These are phyloP conservation scores for Condylostylus longicornis DNA, from an alignment of 1,140 invertebrate species.

Conservation along the genomic window DNA sequence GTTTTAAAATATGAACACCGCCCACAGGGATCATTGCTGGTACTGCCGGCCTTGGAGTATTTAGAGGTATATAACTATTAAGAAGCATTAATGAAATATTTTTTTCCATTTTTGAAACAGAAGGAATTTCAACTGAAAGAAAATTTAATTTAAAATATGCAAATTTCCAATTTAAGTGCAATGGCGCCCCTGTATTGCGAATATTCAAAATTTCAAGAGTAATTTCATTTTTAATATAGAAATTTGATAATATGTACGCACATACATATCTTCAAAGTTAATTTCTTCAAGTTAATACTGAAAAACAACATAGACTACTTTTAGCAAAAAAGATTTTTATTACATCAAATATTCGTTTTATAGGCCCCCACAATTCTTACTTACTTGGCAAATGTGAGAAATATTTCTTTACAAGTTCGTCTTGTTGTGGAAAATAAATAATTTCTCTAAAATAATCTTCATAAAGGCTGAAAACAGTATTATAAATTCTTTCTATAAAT, in stretches of 20 bases:
- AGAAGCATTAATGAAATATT: conserved; percentile 37
- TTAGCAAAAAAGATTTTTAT: too few species aligned
- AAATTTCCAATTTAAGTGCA: neutral
- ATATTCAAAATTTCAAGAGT: neutral
- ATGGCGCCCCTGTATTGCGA: neutral
- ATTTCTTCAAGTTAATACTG: too few species aligned
- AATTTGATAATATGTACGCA: too few species aligned
- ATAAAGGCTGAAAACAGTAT: conserved; percentile 5
- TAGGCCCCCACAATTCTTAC: too few species aligned
- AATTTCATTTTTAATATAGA: too few species aligned
- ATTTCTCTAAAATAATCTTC: conserved; percentile 16
- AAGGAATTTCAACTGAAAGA: conserved; percentile 16
- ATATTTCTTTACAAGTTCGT: conserved; percentile 22
- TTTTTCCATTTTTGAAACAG: conserved; percentile 33
- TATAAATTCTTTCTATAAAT: conserved; percentile 27
- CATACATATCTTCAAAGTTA: too few species aligned
- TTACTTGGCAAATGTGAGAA: conserved; percentile 13
- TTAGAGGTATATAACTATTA: conserved; percentile 34
- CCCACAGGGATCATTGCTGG: conserved; percentile 35
- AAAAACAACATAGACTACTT: too few species aligned
- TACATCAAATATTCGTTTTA: too few species aligned
- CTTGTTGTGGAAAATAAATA: conserved; percentile 17
- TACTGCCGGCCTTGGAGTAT: conserved; percentile 28
- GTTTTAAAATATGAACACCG: conserved; percentile 34
- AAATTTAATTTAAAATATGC: neutral